Percentiles rank a stretch among this genome's conserved stretches.
Evolutionary conservation across 2,888 invertebrate species (phyloP).

Genomic region (Macroteleia sp.): DNA sequence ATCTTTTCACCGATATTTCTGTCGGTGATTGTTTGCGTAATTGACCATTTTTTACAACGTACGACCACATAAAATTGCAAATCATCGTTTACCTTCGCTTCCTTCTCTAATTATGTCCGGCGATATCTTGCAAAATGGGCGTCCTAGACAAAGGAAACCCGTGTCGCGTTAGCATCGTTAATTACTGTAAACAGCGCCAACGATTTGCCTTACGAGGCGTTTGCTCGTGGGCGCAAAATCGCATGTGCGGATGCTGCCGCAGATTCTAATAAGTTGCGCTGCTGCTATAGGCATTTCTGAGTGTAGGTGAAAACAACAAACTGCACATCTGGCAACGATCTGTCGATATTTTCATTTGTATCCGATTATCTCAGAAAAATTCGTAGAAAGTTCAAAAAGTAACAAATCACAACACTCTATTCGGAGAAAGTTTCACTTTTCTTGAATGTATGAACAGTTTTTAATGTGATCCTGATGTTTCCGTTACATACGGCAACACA

Average conservation of each 20-base stretch:
- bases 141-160: constrained; percentile 44
- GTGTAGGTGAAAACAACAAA: constrained; percentile 65
- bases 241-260: constrained; percentile 65
- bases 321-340: constrained; percentile 22
- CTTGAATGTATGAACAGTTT: neutral
- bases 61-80: constrained; percentile 41
- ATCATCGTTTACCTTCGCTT: constrained; percentile 22
- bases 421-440: constrained; percentile 27
- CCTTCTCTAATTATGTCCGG: constrained; percentile 65
- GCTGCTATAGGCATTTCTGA: constrained; percentile 40
- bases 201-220: constrained; percentile 68
- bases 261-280: constrained; percentile 71
- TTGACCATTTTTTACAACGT: constrained; percentile 34
- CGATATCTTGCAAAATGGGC: constrained; percentile 41
- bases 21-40: constrained; percentile 31
- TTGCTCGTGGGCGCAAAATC: constrained; percentile 71
- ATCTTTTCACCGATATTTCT: neutral
- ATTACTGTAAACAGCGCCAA: constrained; percentile 70
- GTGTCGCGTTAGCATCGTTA: constrained; percentile 63
- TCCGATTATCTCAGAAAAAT: neutral
- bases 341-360: neutral
- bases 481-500: no score
- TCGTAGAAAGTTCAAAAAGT: constrained; percentile 12
- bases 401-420: neutral
- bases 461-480: no score